These are phyloP conservation scores for Lasioglossum oenotherae DNA, from an alignment of 2,888 invertebrate species.

Conservation along the genomic window DNA sequence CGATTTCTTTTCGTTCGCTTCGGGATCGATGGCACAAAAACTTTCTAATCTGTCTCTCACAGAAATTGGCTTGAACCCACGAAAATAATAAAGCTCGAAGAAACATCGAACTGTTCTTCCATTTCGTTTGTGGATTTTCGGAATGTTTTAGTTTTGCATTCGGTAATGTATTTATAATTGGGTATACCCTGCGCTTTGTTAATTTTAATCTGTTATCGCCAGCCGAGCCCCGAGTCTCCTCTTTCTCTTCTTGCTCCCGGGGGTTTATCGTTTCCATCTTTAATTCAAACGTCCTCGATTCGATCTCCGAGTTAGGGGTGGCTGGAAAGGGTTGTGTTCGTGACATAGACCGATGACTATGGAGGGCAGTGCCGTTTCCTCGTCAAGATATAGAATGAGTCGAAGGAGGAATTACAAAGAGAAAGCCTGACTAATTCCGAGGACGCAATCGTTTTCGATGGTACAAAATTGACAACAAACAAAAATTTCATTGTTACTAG, in stretches of 20 bases:
- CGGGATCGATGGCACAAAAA: conserved; percentile 20
- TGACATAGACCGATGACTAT: conserved; percentile 70
- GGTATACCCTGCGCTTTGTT: neutral
- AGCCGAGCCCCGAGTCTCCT: neutral
- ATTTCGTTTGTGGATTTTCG: neutral
- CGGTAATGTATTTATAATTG: neutral
- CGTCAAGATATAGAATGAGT: conserved; percentile 21
- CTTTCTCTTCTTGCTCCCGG: conserved; percentile 5
- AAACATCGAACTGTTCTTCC: neutral
- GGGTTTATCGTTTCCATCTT: conserved; percentile 77
- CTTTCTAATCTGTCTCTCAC: neutral
- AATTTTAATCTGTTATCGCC: neutral
- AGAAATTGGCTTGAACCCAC: neutral
- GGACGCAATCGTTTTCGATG: neutral
- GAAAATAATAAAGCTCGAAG: neutral
- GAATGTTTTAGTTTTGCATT: neutral
- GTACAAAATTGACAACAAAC: neutral
- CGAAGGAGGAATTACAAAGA: conserved; percentile 11
- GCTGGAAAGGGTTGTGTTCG: conserved; percentile 74
- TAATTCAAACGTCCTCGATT: conserved; percentile 72
- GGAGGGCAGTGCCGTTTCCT: conserved; percentile 17
- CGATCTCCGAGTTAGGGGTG: conserved; percentile 34
- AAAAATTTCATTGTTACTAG: neutral
- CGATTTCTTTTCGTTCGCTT: conserved; percentile 42
- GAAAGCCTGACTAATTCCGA: neutral